phyloP scores from a whole-genome alignment of 2,113 vertebrate species.

The Ctenodactylus gundi region DNA sequence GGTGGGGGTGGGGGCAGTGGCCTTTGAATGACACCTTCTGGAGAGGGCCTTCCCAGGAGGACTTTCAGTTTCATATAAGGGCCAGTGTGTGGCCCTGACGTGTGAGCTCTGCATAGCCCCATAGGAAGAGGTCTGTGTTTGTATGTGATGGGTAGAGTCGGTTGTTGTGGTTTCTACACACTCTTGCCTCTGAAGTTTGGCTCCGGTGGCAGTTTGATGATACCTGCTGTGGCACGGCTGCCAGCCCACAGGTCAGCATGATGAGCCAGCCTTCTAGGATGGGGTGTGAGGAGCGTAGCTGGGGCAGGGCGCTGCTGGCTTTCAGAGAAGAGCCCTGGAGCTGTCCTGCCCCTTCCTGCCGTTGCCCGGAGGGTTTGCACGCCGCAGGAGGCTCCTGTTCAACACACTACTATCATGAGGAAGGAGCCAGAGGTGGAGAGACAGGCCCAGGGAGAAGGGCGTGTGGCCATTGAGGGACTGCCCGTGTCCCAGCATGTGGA shows the following conservation, averaged over 20 bases:
- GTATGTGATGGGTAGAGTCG: neutral
- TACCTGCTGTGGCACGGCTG: neutral
- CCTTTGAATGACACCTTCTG: neutral
- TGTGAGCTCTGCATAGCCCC: neutral
- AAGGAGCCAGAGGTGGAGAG: neutral
- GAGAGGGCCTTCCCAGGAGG: neutral
- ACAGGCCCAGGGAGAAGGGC: neutral
- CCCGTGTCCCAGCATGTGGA: too few relatives aligned
- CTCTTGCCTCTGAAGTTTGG: neutral
- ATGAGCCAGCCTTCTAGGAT: neutral
- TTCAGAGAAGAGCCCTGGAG: neutral
- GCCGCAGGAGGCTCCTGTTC: rapidly evolving
- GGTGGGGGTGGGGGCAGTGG: too few relatives aligned
- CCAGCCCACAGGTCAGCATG: neutral
- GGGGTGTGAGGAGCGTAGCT: neutral
- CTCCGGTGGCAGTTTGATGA: neutral
- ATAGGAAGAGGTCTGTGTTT: neutral
- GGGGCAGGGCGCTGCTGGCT: neutral
- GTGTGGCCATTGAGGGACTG: too few relatives aligned
- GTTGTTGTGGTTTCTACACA: too few relatives aligned
- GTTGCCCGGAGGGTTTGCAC: neutral
- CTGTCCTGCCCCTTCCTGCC: neutral
- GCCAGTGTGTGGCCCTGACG: too few relatives aligned
- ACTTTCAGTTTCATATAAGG: too few relatives aligned
- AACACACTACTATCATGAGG: neutral